Percentiles rank a stretch among this genome's conserved stretches.
These are phyloP conservation scores for Virgularia gustaviana DNA, from an alignment of 92 coral and sea anemone species.

Conservation along the genomic window DNA sequence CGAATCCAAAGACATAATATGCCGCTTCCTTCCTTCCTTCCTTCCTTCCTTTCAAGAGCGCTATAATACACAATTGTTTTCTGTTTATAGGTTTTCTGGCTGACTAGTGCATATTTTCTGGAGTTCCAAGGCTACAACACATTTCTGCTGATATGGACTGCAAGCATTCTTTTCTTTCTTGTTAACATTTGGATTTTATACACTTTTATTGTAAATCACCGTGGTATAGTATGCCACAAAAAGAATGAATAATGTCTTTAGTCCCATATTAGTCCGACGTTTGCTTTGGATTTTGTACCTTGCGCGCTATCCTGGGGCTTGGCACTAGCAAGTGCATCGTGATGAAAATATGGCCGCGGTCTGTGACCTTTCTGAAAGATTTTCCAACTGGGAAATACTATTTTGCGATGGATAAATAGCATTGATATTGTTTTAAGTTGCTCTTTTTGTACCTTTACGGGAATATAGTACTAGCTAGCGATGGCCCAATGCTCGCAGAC, in stretches of 20 bases:
- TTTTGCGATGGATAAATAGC: background rate
- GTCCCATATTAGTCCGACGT: constrained; percentile 3
- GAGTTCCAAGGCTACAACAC: constrained; percentile 92
- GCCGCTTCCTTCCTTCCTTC: too few relatives aligned
- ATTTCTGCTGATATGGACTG: constrained; percentile 69
- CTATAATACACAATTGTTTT: too few relatives aligned
- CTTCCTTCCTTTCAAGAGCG: too few relatives aligned
- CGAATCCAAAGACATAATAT: too few relatives aligned
- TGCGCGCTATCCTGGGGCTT: background rate
- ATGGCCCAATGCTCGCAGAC: constrained; percentile 98
- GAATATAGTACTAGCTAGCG: background rate
- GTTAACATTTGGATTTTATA: constrained; percentile 75
- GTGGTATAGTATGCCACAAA: too few relatives aligned
- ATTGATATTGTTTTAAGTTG: too few relatives aligned
- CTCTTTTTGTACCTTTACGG: background rate
- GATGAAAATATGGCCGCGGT: constrained; percentile 6
- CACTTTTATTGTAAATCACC: constrained; percentile 54
- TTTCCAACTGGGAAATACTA: background rate
- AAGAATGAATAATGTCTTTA: too few relatives aligned
- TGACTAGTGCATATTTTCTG: constrained; percentile 74
- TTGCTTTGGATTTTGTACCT: background rate
- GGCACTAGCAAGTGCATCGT: background rate
- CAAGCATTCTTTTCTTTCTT: constrained; percentile 71
- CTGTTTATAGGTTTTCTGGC: constrained; percentile 72
- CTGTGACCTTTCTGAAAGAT: too few relatives aligned